phyloP scores from a whole-genome alignment of 1,140 invertebrate species.

The Drosophila bifasciata region DNA sequence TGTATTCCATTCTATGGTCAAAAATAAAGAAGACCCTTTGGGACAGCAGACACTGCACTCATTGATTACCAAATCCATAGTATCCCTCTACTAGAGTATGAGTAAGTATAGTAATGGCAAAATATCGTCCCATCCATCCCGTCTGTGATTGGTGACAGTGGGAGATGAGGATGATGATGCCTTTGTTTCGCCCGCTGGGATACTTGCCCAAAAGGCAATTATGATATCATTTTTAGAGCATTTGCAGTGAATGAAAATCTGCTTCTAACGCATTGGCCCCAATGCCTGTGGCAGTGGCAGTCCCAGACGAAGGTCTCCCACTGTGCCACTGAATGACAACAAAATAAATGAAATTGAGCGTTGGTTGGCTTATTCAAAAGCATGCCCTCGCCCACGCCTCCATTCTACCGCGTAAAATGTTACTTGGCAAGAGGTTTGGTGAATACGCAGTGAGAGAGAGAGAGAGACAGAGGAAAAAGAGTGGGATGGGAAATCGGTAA shows the following conservation, averaged over 20 bases:
- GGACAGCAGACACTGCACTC: too few relatives aligned
- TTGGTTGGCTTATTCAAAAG: constrained; percentile 42
- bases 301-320: constrained; percentile 26
- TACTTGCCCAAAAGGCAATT: constrained; percentile 22
- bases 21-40: too few relatives aligned
- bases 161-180: too few relatives aligned
- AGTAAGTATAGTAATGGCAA: too few relatives aligned
- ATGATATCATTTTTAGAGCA: constrained; percentile 28
- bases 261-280: too few relatives aligned
- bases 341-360: constrained; percentile 70
- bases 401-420: constrained; percentile 24
- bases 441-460: not conserved
- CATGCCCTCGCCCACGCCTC: constrained; percentile 15
- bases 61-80: too few relatives aligned
- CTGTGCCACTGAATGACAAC: constrained; percentile 68
- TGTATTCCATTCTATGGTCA: not conserved
- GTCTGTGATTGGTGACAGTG: constrained; percentile 46
- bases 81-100: too few relatives aligned
- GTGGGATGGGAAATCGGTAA: constrained; percentile 61
- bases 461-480: not conserved
- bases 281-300: not conserved
- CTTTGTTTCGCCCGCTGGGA: constrained; percentile 21
- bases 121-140: constrained; percentile 11
- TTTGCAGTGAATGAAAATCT: constrained; percentile 22
- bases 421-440: not conserved